These are phyloP conservation scores for Pandemis heparana DNA, from an alignment of 2,888 invertebrate genomes.

Conservation along the genomic window DNA sequence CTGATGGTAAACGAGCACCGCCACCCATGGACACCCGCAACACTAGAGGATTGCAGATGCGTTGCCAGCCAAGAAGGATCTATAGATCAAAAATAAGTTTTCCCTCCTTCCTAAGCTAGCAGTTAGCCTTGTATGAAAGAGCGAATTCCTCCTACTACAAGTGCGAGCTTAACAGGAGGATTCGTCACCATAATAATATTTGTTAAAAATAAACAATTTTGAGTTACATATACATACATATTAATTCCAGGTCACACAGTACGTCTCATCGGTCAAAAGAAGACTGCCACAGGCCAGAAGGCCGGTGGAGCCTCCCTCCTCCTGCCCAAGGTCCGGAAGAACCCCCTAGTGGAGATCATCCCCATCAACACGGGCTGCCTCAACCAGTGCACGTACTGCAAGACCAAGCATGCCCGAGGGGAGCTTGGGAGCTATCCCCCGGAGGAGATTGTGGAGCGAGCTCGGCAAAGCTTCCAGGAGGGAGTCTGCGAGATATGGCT, in stretches of 20 bases:
- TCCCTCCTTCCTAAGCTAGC: too few relatives aligned
- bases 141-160: too few relatives aligned
- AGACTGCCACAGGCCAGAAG: conserved; percentile 91
- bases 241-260: conserved; percentile 91
- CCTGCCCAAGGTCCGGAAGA: conserved; percentile 97
- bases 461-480: conserved; percentile 94
- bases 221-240: too few relatives aligned
- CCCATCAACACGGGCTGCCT: conserved; percentile 98
- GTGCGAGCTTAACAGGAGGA: too few relatives aligned
- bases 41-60: too few relatives aligned
- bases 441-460: conserved; percentile 95
- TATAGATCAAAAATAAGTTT: too few relatives aligned
- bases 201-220: too few relatives aligned
- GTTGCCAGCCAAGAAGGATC: too few relatives aligned
- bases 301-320: conserved; percentile 94
- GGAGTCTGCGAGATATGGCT: conserved; percentile 99
- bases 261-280: conserved; percentile 90
- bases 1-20: too few relatives aligned
- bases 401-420: conserved; percentile 98
- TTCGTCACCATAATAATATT: too few relatives aligned
- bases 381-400: conserved; percentile 99
- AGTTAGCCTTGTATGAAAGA: too few relatives aligned
- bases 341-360: conserved; percentile 98
- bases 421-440: conserved; percentile 97
- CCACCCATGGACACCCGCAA: too few relatives aligned